Percentiles rank a stretch among this genome's conserved stretches.
phyloP scores from a whole-genome alignment of 2,113 vertebrate genomes.

The Tachuris rubrigastra region DNA sequence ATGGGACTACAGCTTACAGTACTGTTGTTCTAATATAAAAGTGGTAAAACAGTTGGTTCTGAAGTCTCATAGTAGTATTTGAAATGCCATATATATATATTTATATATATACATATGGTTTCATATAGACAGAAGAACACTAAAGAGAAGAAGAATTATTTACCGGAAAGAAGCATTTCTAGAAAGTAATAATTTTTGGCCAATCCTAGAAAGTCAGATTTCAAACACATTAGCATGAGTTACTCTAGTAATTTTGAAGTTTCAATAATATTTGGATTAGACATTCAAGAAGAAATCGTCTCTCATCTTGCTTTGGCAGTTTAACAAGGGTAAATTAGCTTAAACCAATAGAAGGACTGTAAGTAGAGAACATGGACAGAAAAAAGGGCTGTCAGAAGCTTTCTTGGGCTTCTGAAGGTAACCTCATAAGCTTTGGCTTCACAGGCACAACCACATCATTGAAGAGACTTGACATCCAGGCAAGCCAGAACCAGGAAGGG shows the following conservation, averaged over 20 bases:
- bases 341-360: background rate
- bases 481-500: background rate
- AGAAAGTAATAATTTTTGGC: background rate
- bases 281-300: background rate
- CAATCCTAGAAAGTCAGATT: background rate
- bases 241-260: background rate
- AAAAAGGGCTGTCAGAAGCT: background rate
- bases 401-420: background rate
- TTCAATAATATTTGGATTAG: background rate
- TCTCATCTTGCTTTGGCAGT: background rate
- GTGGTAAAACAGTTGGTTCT: background rate
- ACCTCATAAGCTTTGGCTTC: background rate
- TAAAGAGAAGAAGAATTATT: constrained; percentile 28
- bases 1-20: background rate
- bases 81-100: background rate
- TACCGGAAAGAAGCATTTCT: background rate
- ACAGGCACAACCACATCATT: background rate
- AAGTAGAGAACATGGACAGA: rapidly evolving
- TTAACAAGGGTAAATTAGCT: background rate
- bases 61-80: background rate
- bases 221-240: background rate
- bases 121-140: constrained; percentile 64
- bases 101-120: background rate
- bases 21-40: background rate
- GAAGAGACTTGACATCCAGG: background rate